These are phyloP conservation scores for Neolamprologus modestus DNA, from an alignment of 2,113 vertebrate species.

Conservation along the genomic window DNA sequence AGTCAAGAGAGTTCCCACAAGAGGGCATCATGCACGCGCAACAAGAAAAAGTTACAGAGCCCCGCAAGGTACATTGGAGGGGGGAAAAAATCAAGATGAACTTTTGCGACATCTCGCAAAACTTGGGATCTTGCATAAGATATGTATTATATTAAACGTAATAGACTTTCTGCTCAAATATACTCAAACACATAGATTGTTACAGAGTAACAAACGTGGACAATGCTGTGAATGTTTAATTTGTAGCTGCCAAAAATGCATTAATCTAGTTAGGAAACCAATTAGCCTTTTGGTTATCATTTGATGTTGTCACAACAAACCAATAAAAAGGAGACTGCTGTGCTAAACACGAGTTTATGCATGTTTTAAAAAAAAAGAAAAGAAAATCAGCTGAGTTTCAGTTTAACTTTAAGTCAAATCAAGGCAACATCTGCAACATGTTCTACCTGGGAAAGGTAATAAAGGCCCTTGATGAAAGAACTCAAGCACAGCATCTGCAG, in stretches of 20 bases:
- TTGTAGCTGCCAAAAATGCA: not conserved
- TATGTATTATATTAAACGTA: not conserved
- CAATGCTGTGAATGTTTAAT: not conserved
- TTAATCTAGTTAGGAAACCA: not conserved
- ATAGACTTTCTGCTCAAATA: not conserved
- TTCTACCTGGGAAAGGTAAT: not conserved
- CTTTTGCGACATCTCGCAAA: not conserved
- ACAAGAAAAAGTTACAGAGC: not conserved
- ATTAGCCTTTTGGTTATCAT: not conserved
- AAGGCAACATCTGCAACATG: not conserved
- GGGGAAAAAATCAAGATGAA: rapidly evolving
- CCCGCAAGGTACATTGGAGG: not conserved
- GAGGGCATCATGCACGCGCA: rapidly evolving
- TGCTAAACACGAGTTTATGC: not conserved
- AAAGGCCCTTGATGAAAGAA: conserved; percentile 6
- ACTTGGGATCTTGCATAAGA: not conserved
- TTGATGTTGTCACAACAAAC: not conserved
- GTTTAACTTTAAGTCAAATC: not conserved
- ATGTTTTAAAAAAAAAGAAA: rapidly evolving
- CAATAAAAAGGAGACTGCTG: not conserved
- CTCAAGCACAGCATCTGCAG: not conserved
- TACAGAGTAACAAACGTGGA: not conserved
- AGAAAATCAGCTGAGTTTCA: not conserved
- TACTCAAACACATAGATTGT: not conserved
- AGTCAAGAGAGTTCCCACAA: not conserved